Base-by-base conservation (phyloP, 2,797 vertebrate genomes). In the Chaenodraco wilsoni region DNA sequence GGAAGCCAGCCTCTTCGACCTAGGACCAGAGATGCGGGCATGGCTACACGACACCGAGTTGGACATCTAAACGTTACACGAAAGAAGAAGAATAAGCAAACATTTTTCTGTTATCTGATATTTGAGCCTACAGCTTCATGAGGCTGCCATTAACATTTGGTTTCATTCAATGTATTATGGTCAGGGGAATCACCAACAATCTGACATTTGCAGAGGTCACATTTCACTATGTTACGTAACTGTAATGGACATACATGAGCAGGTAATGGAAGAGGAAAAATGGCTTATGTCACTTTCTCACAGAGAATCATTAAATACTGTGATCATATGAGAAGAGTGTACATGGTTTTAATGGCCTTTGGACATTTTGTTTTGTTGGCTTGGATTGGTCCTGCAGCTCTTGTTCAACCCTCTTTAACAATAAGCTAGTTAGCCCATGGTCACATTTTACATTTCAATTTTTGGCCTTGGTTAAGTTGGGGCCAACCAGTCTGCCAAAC, bases 401-500 rank as follows among this genome's bases (percentile, higher is more conserved):
- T 12, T 27, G 45, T 33, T 77, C 57, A 65, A 44, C 59, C 65
- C 49, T 58, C 50, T 67, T 72, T 44, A 7, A 62, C 43, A 4
- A 44, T 6, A 9, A 1, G 60, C 79, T 69, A 72, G 56, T 54
- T 51, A 11, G 55, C 76, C 52, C 5, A 0, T 0, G 16, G 76
- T 56, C 3, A 52, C 21, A 21, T 33, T 74, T 66, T 44, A 59
- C 61, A 31, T 54, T 72, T 49, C 65, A 78, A 83, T 86, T 74
- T 76, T 76, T 76, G 71, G 62, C 50, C 12, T 0, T 11, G 58
- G 21, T 37, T 49, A 65, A 75, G 19, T 69, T 40, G 69, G 67
- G 62, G 33, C 46, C 19, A 37, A 58, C 21, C 46, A 59, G 10
- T 37, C 52, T 17, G 69, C 73, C 65, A 69, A 71, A 62, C 69